Evolutionary conservation across 2,113 vertebrate species (phyloP).

Genomic region (Sinocyclocheilus maitianheensis): DNA sequence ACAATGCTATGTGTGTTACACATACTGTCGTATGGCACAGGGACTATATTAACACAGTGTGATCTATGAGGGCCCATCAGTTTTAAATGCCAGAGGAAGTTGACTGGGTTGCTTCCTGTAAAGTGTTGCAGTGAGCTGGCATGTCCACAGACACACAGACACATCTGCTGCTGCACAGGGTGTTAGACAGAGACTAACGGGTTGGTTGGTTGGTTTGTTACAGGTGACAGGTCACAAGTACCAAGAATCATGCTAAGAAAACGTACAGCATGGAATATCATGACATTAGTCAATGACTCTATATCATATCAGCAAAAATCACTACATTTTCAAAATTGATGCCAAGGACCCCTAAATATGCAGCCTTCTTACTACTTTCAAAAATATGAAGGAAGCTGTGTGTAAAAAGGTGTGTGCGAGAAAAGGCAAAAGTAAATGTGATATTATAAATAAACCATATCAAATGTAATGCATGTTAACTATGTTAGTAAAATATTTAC

Average conservation of each 20-base stretch:
- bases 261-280: background rate
- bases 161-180: background rate
- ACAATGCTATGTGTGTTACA: background rate
- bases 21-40: background rate
- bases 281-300: background rate
- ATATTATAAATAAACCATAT: background rate
- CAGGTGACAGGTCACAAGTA: background rate
- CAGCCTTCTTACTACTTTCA: background rate
- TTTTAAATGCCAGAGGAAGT: background rate
- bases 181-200: background rate
- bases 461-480: background rate
- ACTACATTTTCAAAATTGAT: background rate
- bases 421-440: background rate
- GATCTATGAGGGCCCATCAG: background rate
- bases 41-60: background rate
- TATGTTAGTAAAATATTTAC: background rate
- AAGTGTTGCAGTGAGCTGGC: background rate
- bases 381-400: background rate
- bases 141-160: slow-evolving; percentile 1
- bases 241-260: background rate
- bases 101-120: background rate
- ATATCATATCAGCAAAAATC: background rate
- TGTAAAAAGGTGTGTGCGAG: background rate
- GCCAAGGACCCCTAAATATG: background rate
- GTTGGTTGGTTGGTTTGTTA: background rate